phyloP scores from a whole-genome alignment of 2,888 invertebrate species.

The Oasisia sp. region DNA sequence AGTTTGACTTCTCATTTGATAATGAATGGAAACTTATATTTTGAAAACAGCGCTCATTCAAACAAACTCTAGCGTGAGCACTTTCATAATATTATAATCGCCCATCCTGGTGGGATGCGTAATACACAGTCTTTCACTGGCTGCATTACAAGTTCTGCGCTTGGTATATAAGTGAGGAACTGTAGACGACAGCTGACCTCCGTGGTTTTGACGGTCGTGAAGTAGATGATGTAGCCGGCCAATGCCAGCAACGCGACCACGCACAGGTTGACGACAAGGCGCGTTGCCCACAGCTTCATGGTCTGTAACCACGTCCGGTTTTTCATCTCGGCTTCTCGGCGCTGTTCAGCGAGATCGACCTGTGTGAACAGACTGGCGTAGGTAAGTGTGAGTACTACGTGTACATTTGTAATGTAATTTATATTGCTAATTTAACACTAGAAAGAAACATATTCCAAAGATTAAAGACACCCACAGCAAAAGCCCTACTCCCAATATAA shows the following conservation, averaged over 20 bases:
- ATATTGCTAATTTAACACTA: not conserved
- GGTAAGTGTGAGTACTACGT: not conserved
- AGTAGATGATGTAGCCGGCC: conserved; percentile 58
- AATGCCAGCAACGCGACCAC: conserved; percentile 75
- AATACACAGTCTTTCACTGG: no score
- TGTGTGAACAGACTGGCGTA: not conserved
- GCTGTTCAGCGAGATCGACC: not conserved
- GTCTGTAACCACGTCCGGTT: conserved; percentile 66
- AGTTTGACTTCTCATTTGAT: no score
- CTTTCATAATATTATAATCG: no score
- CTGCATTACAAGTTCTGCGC: no score
- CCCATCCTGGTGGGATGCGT: no score
- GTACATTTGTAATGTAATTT: not conserved
- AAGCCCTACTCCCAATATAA: no score
- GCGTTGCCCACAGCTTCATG: conserved; percentile 74
- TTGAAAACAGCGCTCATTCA: no score
- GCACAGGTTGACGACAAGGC: conserved; percentile 77
- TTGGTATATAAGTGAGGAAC: not conserved
- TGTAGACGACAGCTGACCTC: not conserved
- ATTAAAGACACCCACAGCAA: no score
- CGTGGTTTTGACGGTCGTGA: conserved; percentile 41
- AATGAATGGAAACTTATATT: no score
- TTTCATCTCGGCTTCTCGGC: not conserved
- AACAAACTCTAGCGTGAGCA: no score
- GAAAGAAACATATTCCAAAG: no score